Base-by-base conservation (phyloP, 2,113 vertebrate genomes). In the Ciconia maguari region DNA sequence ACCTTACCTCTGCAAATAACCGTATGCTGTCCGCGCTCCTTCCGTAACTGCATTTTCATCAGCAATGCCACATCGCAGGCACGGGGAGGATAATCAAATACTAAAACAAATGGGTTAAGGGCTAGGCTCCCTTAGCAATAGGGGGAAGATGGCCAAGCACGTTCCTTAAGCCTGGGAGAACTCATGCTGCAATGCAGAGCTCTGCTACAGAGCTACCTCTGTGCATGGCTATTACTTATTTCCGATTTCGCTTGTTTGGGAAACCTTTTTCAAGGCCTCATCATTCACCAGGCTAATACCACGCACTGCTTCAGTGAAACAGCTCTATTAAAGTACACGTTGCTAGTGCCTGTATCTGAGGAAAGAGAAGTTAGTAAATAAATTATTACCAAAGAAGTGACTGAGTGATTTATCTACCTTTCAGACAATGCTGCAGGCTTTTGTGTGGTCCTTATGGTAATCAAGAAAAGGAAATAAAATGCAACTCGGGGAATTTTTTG, bases 1-100 rank as follows among this genome's bases (percentile, higher is more conserved):
- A 42, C 36, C 70, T 22, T 4, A n/a, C 7, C 24, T 36, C 24
- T 4, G 54, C 49, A 15, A 55, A 32, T 25, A 24, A 8, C 19
- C 0, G 0, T 0, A 9, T 1, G 24, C 27, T n/a, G 19, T 0
- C 36, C 1, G 48, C 32, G 0, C 46, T 44, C 46, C 61, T 26
- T 7, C 71, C 1, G 0, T 16, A 27, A 9, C 51, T 0, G 26
- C 34, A 1, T 6, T 10, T n/a, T 20, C 79, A 36, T 3, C 44
- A 1, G 62, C 72, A 16, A 14, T 1, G 22, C 75, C 83, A 32
- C 34, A 1, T 25, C 0, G 0, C 41, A 10, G 55, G 62, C 52
- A 38, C 11, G 0, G 41, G 52, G 4, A 30, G 36, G 60, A 17
- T 2, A 57, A n/a, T 5, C 46, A 52, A 21, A 5, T 1, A 4